Base-by-base conservation (phyloP, 2,888 invertebrate genomes). In the Caenorhabditis drosophilae region DNA sequence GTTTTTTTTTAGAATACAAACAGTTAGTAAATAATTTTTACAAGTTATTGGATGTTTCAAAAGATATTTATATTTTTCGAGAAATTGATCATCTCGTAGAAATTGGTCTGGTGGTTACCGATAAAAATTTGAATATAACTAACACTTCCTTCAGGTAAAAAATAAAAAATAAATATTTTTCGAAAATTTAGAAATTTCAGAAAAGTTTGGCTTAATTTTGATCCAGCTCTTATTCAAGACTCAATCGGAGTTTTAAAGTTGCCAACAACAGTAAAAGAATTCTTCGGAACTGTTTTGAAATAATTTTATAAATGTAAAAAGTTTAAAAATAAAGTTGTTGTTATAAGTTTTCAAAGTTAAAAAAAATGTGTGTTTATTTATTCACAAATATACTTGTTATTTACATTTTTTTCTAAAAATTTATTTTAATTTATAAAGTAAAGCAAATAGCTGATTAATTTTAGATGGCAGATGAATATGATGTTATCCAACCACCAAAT, bases 391-490 rank as follows among this genome's bases (percentile, higher is more conserved):
- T n/a, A n/a, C n/a, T n/a, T n/a, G n/a, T 20, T 42, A 42, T 42
- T 31, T 11, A 34, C 18, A 22, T 12, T 20, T 23, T n/a, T 23
- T 34, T 35, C 1, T 22, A 31, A 31, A 18, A 31, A 40, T 41
- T 41, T 50, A 11, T 4, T 7, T n/a, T 31, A 34, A 15, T 22
- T 31, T 25, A 15, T 23, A 7, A 35, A 4, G n/a, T n/a, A n/a
- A n/a, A n/a, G n/a, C n/a, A n/a, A n/a, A n/a, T n/a, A n/a, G n/a
- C n/a, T n/a, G n/a, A n/a, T n/a, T n/a, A n/a, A n/a, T n/a, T n/a
- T n/a, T n/a, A n/a, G 56, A 72, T 72, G 72, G 48, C 68, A 11
- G 59, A 64, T 35, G 73, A 73, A 44, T 72, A 69, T 42, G 73
- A 73, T 49, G 36, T 50, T 1, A 62, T 70, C 11, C 60, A 50